Evolutionary conservation across 2,113 vertebrate species (phyloP), one percentile per base, ranked within the genome.

Genomic region (Cygnus buccinator): DNA sequence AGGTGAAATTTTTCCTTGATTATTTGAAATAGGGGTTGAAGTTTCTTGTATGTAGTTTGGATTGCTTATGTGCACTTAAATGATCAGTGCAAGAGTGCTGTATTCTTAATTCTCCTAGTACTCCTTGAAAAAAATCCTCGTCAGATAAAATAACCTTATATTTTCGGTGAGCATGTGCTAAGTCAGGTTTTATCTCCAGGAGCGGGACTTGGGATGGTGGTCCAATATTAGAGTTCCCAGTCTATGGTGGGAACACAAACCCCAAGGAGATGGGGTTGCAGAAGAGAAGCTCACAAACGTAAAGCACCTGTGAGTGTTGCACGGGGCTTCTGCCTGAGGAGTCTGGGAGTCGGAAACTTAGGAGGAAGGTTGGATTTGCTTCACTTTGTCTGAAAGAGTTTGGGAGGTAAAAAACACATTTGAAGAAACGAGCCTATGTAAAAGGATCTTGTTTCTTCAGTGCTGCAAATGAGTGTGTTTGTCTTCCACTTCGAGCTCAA

Each of bases 401-500:
- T 41, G 44, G 54, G 76, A 68, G 66, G 58, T 72, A 54, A 87
- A 90, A 50, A 92, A 33, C 13, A 37, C 46, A 48, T 70, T 87
- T 48, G 84, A 76, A 90, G 86, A 66, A 90, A 66, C 12, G 43
- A 46, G 54, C 0, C 0, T 57, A 25, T 7, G 33, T 41, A 41
- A 75, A 74, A 68, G 48, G 44, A 62, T 87, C 68, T 78, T 37
- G 59, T 71, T 90, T 84, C 83, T 77, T 81, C 43, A 57, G 68
- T 8, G 18, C 48, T 84, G 92, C 83, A 89, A 89, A 89, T 81
- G 70, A 78, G 57, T 41, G 54, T 89, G 80, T 95, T 92, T 95
- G 92, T 87, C 88, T 94, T 93, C 82, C 75, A 62, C 70, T 78
- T 78, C 28, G 48, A 94, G 95, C n/a, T 48, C 90, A 82, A 13